Evolutionary conservation across 2,797 vertebrate genomes (phyloP).

Genomic region (Stomatorhinus walkeri): DNA sequence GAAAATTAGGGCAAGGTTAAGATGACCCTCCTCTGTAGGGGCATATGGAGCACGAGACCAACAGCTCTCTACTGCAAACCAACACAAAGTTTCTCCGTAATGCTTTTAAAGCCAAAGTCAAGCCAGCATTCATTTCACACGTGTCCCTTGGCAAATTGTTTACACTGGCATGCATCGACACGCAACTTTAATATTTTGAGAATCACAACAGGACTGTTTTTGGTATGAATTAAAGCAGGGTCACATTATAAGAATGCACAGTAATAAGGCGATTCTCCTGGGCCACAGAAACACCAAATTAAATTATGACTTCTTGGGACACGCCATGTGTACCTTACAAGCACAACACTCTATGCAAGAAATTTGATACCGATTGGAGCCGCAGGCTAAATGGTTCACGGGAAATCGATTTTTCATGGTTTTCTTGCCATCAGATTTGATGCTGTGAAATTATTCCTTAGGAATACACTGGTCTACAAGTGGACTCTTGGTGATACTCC

Average conservation of each 20-base stretch:
- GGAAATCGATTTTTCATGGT: neutral
- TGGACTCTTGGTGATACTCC: neutral
- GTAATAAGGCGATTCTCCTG: neutral
- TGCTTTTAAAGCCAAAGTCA: neutral
- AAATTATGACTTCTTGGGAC: neutral
- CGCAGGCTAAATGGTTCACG: conserved; percentile 3
- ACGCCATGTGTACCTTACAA: neutral
- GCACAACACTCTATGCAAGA: neutral
- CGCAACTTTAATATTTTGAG: neutral
- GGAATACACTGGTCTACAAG: neutral
- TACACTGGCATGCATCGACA: neutral
- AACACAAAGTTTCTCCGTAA: neutral
- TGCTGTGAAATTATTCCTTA: conserved; percentile 9
- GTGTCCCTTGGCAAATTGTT: neutral
- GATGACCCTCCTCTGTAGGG: neutral
- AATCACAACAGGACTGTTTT: neutral
- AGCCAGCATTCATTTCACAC: neutral
- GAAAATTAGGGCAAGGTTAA: neutral
- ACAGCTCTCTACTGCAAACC: neutral
- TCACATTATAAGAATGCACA: neutral
- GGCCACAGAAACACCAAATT: neutral
- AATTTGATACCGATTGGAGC: neutral
- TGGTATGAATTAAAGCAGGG: neutral
- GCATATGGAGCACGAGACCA: neutral
- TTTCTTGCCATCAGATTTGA: neutral